A percentile compares a stretch with the other conserved stretches of the same genome.
phyloP scores from a whole-genome alignment of 1,140 invertebrate species.

The Drosophila auraria region DNA sequence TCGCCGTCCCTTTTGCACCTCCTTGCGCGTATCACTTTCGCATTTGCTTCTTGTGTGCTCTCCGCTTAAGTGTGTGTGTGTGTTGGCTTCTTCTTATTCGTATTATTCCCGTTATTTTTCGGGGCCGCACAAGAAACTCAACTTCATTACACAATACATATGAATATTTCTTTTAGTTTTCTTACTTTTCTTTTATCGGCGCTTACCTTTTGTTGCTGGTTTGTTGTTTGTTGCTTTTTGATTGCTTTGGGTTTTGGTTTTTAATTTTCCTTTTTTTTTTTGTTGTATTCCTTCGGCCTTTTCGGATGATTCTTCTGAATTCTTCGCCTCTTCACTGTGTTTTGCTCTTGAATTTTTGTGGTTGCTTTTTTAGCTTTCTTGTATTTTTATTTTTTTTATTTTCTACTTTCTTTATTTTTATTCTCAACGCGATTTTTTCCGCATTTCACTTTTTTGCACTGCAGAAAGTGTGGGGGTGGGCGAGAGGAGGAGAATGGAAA shows the following conservation, averaged over 20 bases:
- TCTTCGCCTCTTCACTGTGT: slow-evolving; percentile 24
- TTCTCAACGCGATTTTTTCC: slow-evolving; percentile 50
- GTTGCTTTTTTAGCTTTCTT: slow-evolving; percentile 4
- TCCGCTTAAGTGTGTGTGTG: slow-evolving; percentile 3
- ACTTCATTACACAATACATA: slow-evolving; percentile 77
- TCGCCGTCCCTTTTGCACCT: slow-evolving; percentile 3
- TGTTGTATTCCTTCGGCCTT: slow-evolving; percentile 37
- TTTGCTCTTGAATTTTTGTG: slow-evolving; percentile 3
- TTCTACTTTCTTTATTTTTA: slow-evolving; percentile 29
- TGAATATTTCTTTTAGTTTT: slow-evolving; percentile 13
- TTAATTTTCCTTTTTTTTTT: slow-evolving; percentile 15
- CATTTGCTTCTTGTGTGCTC: slow-evolving; percentile 32
- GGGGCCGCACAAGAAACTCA: slow-evolving; percentile 44
- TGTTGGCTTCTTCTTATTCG: slow-evolving; percentile 7
- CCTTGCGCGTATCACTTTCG: slow-evolving; percentile 46
- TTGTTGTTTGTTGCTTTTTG: slow-evolving; percentile 44
- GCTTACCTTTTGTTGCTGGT: slow-evolving; percentile 55
- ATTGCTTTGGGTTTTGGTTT: slow-evolving; percentile 46
- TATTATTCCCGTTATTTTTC: slow-evolving; percentile 23
- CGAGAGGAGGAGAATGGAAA: slow-evolving; percentile 6
- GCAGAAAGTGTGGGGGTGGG: slow-evolving; percentile 15
- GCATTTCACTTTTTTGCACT: slow-evolving; percentile 66
- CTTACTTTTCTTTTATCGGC: slow-evolving; percentile 7
- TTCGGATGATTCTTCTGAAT: slow-evolving; percentile 5
- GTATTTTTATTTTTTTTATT: slow-evolving; percentile 10